Conservation (phyloP, 2,113 vertebrate species). For the Balaeniceps rex region DNA sequence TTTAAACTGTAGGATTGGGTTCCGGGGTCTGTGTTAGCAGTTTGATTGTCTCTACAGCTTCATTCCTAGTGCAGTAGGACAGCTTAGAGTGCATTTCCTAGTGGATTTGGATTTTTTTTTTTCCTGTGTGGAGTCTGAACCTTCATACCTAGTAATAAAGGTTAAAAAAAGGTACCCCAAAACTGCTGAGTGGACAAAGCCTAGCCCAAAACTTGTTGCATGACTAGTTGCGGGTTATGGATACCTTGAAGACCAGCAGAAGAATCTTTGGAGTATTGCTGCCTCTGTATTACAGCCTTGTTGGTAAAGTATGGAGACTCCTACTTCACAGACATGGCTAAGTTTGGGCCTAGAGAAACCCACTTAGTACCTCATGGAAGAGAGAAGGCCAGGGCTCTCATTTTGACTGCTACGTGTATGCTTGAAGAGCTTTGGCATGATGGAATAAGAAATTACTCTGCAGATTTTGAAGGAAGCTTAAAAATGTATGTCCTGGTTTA, state of each 20-base stretch:
- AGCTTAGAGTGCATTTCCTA: constrained; percentile 26
- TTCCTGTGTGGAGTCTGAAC: background rate
- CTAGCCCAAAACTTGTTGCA: background rate
- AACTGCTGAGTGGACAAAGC: background rate
- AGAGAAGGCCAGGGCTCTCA: background rate
- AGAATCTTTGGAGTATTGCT: background rate
- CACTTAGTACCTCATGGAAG: background rate
- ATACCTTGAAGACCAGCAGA: background rate
- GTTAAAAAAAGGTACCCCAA: background rate
- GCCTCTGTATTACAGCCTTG: background rate
- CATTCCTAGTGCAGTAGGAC: background rate
- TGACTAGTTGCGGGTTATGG: background rate
- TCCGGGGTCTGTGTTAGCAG: constrained; percentile 32
- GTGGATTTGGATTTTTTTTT: background rate
- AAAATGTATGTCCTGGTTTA: background rate
- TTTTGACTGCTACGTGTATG: background rate
- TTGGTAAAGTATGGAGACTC: background rate
- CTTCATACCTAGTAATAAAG: background rate
- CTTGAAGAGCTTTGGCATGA: background rate
- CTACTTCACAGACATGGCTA: background rate
- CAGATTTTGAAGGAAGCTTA: background rate
- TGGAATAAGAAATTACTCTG: background rate
- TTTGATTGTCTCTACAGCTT: constrained; percentile 22
- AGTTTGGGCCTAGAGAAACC: background rate
- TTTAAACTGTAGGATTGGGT: constrained; percentile 14